These are phyloP conservation scores for Puffinus mauretanicus DNA, from an alignment of 2,113 vertebrate genomes.

Conservation along the genomic window DNA sequence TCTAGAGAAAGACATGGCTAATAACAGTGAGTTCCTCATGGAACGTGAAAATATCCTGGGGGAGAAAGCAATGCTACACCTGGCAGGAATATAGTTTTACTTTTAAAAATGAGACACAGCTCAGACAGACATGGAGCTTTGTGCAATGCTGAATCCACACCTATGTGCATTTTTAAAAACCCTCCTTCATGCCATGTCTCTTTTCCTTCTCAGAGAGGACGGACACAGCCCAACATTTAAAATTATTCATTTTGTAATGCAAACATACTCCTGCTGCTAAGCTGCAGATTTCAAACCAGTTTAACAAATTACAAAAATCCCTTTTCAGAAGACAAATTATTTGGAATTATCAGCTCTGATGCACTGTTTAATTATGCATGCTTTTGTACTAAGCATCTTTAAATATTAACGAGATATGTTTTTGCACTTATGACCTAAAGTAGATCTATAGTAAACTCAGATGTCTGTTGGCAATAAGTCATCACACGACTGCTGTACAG, in stretches of 20 bases:
- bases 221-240: slow-evolving; percentile 13
- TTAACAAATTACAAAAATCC: slow-evolving; percentile 72
- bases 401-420: slow-evolving; percentile 74
- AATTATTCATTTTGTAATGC: slow-evolving; percentile 63
- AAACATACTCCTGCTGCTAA: slow-evolving; percentile 55
- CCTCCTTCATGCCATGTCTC: neutral
- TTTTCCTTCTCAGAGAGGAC: neutral
- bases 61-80: neutral
- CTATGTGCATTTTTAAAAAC: neutral
- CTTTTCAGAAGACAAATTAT: slow-evolving; percentile 74
- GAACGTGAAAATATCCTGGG: neutral
- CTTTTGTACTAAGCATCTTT: slow-evolving; percentile 70
- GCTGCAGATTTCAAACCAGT: slow-evolving; percentile 64
- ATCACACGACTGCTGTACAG: neutral
- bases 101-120: neutral
- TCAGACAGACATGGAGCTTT: neutral
- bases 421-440: slow-evolving; percentile 65
- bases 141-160: neutral
- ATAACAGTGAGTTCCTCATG: neutral
- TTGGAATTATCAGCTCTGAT: slow-evolving; percentile 60
- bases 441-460: slow-evolving; percentile 48
- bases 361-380: slow-evolving; percentile 78
- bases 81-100: neutral
- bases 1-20: neutral
- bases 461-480: slow-evolving; percentile 42